phyloP scores from a whole-genome alignment of 2,797 vertebrate genomes.

The Hippocampus kuda region DNA sequence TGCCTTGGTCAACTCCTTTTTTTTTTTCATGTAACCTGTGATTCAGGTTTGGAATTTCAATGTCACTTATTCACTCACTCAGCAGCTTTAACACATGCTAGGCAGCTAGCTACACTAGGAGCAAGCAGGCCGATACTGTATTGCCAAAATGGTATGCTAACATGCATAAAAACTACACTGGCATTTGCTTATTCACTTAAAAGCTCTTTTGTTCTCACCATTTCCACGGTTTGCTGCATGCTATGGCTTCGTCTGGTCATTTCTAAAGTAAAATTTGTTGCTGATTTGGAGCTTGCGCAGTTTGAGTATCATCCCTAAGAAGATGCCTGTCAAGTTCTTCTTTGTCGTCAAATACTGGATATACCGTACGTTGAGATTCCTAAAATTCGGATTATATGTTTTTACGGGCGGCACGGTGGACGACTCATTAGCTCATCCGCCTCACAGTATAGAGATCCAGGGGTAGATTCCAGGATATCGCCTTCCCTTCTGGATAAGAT shows the following conservation, averaged over 20 bases:
- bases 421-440: too few species aligned
- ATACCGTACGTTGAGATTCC: neutral
- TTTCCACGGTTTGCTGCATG: too few species aligned
- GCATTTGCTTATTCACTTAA: neutral
- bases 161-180: neutral
- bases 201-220: too few species aligned
- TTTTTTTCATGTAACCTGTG: conserved; percentile 18
- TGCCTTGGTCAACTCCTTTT: conserved; percentile 16
- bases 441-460: too few species aligned
- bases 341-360: neutral
- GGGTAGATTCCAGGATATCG: too few species aligned
- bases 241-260: too few species aligned
- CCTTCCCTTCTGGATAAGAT: too few species aligned
- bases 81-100: neutral
- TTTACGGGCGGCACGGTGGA: too few species aligned
- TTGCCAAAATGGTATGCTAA: neutral
- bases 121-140: neutral
- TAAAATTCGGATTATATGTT: neutral
- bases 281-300: too few species aligned
- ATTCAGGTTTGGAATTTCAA: neutral
- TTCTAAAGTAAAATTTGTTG: too few species aligned
- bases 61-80: neutral
- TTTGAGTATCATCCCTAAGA: neutral
- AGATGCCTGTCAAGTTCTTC: neutral
- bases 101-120: neutral